Percentiles rank a stretch among this genome's conserved stretches.
These are phyloP conservation scores for Sturmia bella DNA, from an alignment of 2,888 invertebrate genomes.

Conservation along the genomic window DNA sequence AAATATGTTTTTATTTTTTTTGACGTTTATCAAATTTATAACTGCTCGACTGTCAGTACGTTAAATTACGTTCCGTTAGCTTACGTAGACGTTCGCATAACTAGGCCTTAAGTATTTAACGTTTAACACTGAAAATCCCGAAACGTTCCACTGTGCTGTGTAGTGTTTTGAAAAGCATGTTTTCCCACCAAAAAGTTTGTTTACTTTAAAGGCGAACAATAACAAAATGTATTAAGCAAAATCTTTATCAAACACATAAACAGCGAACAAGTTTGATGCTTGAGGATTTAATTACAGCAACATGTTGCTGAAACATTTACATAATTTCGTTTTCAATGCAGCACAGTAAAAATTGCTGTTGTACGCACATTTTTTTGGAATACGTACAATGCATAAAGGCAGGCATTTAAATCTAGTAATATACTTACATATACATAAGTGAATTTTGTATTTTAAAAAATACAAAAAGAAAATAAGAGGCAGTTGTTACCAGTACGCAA, in stretches of 20 bases:
- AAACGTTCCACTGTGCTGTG: not conserved
- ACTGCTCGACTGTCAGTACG: too few relatives aligned
- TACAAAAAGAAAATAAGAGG: slow-evolving; percentile 1
- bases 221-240: slow-evolving; percentile 5
- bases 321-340: slow-evolving; percentile 54
- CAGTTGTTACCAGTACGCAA: not conserved
- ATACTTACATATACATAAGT: slow-evolving; percentile 12
- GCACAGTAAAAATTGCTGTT: slow-evolving; percentile 52
- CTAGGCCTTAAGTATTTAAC: too few relatives aligned
- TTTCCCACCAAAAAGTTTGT: not conserved
- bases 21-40: too few relatives aligned
- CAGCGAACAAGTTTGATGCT: slow-evolving; percentile 44
- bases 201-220: slow-evolving; percentile 41
- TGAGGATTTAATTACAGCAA: not conserved
- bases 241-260: slow-evolving; percentile 16
- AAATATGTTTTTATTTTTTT: too few relatives aligned
- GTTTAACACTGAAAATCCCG: too few relatives aligned
- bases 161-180: not conserved
- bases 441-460: slow-evolving; percentile 39
- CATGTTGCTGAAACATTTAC: slow-evolving; percentile 57
- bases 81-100: too few relatives aligned
- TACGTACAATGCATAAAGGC: slow-evolving; percentile 30
- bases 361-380: slow-evolving; percentile 61
- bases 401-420: too few relatives aligned
- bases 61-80: too few relatives aligned